Percentiles rank a stretch among this genome's conserved stretches.
These are phyloP conservation scores for Phragmatobia fuliginosa DNA, from an alignment of 2,888 invertebrate genomes.

Conservation along the genomic window DNA sequence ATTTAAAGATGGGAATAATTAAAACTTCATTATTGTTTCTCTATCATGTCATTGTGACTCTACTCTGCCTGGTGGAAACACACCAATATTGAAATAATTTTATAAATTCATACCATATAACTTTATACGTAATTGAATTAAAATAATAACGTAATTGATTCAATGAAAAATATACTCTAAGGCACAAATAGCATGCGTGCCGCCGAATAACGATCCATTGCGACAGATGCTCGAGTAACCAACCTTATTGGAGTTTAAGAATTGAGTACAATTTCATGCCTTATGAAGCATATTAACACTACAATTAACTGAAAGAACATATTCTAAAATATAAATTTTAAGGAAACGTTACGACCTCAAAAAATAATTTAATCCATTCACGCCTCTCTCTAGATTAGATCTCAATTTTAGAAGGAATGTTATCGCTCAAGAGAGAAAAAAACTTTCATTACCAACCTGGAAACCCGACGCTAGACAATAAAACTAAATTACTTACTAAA, in stretches of 20 bases:
- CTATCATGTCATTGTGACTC: too few species aligned
- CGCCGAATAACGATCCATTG: conserved; percentile 18
- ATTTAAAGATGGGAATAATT: background rate
- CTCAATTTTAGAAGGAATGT: conserved; percentile 6
- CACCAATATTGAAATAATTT: background rate
- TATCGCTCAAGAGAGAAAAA: conserved; percentile 6
- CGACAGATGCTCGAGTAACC: conserved; percentile 31
- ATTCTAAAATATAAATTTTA: too few species aligned
- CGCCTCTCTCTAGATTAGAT: background rate
- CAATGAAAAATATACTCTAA: conserved; percentile 38
- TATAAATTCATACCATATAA: background rate
- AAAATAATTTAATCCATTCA: background rate
- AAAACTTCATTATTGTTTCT: too few species aligned
- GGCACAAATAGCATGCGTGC: conserved; percentile 22
- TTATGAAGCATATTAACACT: conserved; percentile 9
- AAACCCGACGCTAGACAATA: conserved; percentile 10
- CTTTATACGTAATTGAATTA: too few species aligned
- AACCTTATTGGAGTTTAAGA: conserved; percentile 19
- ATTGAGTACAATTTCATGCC: conserved; percentile 16
- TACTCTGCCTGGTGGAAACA: too few species aligned
- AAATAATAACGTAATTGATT: conserved; percentile 21
- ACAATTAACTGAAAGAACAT: background rate
- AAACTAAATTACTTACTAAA: conserved; percentile 20
- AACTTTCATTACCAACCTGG: conserved; percentile 15
- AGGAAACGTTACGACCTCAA: too few species aligned